phyloP scores from a whole-genome alignment of 2,888 invertebrate genomes.

The Tetranychus piercei region DNA sequence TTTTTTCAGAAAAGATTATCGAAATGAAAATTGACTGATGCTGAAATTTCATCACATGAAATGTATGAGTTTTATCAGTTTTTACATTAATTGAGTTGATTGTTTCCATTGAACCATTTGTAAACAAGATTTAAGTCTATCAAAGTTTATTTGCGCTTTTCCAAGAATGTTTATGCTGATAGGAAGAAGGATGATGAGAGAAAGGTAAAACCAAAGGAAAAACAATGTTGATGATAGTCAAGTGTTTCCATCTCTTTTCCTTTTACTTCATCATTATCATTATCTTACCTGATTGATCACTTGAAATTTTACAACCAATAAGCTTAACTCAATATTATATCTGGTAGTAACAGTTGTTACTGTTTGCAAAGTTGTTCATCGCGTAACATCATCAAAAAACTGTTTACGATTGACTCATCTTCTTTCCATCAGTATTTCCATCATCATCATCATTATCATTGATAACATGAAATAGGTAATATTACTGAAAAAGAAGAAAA shows the following conservation, averaged over 20 bases:
- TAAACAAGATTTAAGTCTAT: too few species aligned
- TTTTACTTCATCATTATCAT: not conserved
- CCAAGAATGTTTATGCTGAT: too few species aligned
- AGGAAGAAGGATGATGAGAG: not conserved
- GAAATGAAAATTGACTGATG: too few species aligned
- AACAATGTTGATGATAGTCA: not conserved
- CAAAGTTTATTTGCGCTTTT: too few species aligned
- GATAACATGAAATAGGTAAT: not conserved
- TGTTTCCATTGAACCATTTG: too few species aligned
- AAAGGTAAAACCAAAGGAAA: not conserved
- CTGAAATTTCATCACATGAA: too few species aligned
- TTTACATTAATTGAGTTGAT: too few species aligned
- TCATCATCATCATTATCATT: not conserved
- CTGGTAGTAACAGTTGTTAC: not conserved
- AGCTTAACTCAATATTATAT: not conserved
- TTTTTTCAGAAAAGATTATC: too few species aligned
- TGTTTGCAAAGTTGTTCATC: not conserved
- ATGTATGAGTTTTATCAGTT: too few species aligned
- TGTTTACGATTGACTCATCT: not conserved
- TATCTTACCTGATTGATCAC: not conserved
- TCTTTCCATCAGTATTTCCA: not conserved
- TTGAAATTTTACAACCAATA: not conserved
- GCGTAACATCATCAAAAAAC: not conserved
- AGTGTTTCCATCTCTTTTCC: not conserved
- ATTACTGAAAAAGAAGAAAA: not conserved